phyloP scores from a whole-genome alignment of 2,797 vertebrate species.

The Centropyge bicolor region DNA sequence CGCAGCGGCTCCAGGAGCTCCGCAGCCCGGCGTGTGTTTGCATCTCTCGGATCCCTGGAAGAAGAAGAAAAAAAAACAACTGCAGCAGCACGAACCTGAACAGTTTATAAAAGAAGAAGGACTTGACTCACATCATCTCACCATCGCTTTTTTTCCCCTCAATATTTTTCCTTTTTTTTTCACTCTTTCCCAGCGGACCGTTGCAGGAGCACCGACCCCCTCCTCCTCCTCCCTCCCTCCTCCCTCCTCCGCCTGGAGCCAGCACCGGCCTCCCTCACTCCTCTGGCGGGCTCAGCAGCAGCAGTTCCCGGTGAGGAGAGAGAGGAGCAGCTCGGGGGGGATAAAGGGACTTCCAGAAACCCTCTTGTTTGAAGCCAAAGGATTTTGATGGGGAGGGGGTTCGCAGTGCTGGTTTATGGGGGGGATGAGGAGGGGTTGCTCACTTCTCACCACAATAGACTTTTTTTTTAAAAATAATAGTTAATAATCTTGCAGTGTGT shows the following conservation, averaged over 20 bases:
- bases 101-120: constrained; percentile 45
- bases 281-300: constrained; percentile 58
- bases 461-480: constrained; percentile 63
- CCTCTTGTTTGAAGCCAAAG: constrained; percentile 53
- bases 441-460: constrained; percentile 73
- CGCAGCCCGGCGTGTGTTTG: constrained; percentile 15
- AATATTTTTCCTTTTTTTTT: neutral
- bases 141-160: neutral
- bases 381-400: constrained; percentile 63
- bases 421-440: constrained; percentile 36
- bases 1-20: constrained; percentile 37
- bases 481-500: constrained; percentile 50
- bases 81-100: constrained; percentile 42
- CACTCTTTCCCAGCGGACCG: constrained; percentile 50
- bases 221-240: too few relatives aligned
- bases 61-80: constrained; percentile 15
- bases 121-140: constrained; percentile 39
- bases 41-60: constrained; percentile 29
- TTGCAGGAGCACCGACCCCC: constrained; percentile 48
- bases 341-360: constrained; percentile 50
- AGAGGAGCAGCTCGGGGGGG: constrained; percentile 15
- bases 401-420: constrained; percentile 57
- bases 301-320: constrained; percentile 73
- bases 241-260: constrained; percentile 48
- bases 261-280: constrained; percentile 47